Percentiles rank a stretch among this genome's conserved stretches.
Conservation (phyloP, 2,113 vertebrate genomes). For the Pelmatolapia mariae region DNA sequence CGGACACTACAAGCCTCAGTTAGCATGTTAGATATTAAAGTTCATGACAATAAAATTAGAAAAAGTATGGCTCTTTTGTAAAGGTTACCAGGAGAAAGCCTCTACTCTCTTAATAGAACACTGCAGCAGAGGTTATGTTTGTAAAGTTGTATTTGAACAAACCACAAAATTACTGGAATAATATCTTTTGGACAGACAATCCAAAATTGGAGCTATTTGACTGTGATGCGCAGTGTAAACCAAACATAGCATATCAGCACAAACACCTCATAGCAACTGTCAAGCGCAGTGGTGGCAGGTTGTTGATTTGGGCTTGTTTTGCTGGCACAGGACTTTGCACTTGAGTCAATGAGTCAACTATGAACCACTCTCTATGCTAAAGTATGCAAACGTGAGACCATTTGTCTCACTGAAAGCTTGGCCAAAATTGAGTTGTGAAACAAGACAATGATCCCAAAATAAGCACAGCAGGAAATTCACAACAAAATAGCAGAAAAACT, state of each 20-base stretch:
- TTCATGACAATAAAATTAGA: no score
- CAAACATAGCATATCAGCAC: neutral
- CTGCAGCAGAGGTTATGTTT: no score
- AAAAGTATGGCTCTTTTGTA: no score
- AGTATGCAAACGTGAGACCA: neutral
- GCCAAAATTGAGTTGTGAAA: neutral
- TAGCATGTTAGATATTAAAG: no score
- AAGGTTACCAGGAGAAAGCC: no score
- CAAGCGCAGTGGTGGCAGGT: accelerated
- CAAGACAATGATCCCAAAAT: neutral
- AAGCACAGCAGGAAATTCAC: neutral
- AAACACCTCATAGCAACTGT: neutral
- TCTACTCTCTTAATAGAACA: no score
- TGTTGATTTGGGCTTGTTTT: neutral
- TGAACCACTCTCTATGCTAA: neutral
- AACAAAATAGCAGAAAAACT: neutral
- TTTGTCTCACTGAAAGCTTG: neutral
- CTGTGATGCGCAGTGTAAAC: neutral
- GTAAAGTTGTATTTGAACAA: neutral
- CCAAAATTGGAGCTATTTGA: neutral
- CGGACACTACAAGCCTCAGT: no score
- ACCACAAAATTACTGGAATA: neutral
- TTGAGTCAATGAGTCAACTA: neutral
- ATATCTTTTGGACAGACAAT: neutral
- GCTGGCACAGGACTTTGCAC: neutral